These are phyloP conservation scores for Enteromius argenteus DNA, from an alignment of 2,797 vertebrate genomes.

Conservation along the genomic window DNA sequence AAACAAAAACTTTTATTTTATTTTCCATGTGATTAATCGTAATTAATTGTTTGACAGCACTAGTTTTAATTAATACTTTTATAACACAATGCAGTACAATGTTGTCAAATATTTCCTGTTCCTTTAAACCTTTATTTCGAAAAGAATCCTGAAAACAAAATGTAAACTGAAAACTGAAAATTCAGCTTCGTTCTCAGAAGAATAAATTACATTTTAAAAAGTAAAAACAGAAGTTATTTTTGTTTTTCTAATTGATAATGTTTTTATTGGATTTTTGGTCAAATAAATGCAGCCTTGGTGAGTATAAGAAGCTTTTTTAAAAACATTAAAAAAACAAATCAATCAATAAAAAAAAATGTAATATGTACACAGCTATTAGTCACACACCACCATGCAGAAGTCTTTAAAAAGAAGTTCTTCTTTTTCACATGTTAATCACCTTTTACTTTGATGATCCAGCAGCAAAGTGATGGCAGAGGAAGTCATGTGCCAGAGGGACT, in stretches of 20 bases:
- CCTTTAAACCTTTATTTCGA: neutral
- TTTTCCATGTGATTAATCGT: no score
- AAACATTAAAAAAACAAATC: no score
- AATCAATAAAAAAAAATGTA: no score
- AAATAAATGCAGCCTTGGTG: neutral
- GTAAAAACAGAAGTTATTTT: no score
- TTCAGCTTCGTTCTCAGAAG: neutral
- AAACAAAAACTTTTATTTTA: no score
- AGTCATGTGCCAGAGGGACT: slow-evolving; percentile 96
- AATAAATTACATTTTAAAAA: neutral
- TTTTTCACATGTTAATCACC: slow-evolving; percentile 69
- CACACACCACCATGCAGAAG: neutral
- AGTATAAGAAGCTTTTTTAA: no score
- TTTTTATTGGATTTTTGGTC: neutral
- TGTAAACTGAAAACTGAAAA: neutral
- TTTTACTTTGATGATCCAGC: slow-evolving; percentile 86
- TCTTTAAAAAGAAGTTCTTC: neutral
- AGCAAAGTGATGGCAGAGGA: slow-evolving; percentile 85
- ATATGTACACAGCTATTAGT: neutral
- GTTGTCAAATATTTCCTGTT: no score
- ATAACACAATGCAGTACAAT: neutral
- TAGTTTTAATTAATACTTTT: neutral
- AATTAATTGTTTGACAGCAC: no score
- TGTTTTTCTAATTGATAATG: neutral
- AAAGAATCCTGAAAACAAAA: neutral